A percentile compares a stretch with the other conserved stretches of the same genome.
phyloP scores from a whole-genome alignment of 2,113 vertebrate species.

The Saccopteryx bilineata region DNA sequence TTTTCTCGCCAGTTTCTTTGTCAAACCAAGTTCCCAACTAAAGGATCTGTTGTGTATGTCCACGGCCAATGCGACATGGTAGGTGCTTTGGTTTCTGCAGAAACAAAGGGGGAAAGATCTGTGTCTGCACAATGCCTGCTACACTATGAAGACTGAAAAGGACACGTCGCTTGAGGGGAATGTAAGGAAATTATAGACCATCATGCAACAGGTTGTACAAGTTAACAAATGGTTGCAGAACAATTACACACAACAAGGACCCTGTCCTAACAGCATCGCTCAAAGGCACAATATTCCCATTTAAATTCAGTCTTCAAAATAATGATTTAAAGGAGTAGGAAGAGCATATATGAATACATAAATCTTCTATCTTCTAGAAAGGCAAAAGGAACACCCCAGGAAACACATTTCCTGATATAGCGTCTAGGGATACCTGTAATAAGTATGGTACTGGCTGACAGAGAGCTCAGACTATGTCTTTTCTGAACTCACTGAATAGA shows the following conservation, averaged over 20 bases:
- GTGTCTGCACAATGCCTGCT: accelerated
- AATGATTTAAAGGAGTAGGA: neutral
- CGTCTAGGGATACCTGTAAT: neutral
- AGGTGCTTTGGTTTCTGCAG: neutral
- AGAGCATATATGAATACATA: accelerated
- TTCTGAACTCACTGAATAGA: neutral
- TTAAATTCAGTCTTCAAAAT: neutral
- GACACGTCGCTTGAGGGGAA: neutral
- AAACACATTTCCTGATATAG: neutral
- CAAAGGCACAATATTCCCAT: neutral
- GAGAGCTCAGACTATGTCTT: neutral
- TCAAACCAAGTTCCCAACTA: neutral
- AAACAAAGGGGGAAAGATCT: neutral
- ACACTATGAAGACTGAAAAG: neutral
- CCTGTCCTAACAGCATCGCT: accelerated
- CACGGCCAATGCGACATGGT: accelerated
- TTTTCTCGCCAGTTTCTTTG: neutral
- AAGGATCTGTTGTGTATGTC: accelerated
- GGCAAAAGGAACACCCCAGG: neutral
- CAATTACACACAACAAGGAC: accelerated
- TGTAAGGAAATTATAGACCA: neutral
- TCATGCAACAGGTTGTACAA: accelerated
- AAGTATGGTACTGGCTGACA: neutral
- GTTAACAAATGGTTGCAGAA: neutral
- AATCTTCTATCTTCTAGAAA: neutral